Base-by-base conservation (phyloP, 2,888 invertebrate genomes). In the Orthosia cruda region DNA sequence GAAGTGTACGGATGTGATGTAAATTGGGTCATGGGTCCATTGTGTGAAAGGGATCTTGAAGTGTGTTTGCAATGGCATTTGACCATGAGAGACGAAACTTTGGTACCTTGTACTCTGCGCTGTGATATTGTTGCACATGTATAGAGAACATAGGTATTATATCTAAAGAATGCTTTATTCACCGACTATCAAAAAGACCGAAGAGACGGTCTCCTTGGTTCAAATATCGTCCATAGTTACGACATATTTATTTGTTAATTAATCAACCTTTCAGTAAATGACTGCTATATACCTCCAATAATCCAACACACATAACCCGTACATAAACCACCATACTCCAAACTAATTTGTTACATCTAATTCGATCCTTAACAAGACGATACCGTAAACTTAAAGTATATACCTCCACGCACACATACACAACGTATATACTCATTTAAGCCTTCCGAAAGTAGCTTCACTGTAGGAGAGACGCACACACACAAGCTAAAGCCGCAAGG, bases 291-390 rank as follows among this genome's bases (percentile, higher is more conserved):
- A 80, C 57, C 16, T 61, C 32, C 32, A 74, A 62, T 72, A 72
- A 80, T 81, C 59, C 59, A 61, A 49, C 58, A 45, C 49, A 71
- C 64, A 73, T 76, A 76, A 82, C 65, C 59, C 61, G 81, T 81
- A 86, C 83, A 89, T 90, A 91, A 89, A 88, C 88, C 89, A 89
- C 90, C 93, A 92, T 91, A 91, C 89, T 88, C 79, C 87, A 89
- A 91, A 94, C 94, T 94, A 95, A 96, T 96, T 95, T 94, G 95
- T 95, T 94, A 91, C 93, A 89, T 95, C 95, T 95, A 96, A 96
- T 96, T 94, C 94, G 93, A 93, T 94, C 93, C 94, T 93, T 94
- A 94, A 95, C 95, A 93, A 94, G 95, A 90, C 90, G 90, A 92
- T 95, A 96, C 94, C 94, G 93, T 95, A 93, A 93, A 92, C 93